phyloP scores from a whole-genome alignment of 2,797 vertebrate genomes.

The Myripristis murdjan region DNA sequence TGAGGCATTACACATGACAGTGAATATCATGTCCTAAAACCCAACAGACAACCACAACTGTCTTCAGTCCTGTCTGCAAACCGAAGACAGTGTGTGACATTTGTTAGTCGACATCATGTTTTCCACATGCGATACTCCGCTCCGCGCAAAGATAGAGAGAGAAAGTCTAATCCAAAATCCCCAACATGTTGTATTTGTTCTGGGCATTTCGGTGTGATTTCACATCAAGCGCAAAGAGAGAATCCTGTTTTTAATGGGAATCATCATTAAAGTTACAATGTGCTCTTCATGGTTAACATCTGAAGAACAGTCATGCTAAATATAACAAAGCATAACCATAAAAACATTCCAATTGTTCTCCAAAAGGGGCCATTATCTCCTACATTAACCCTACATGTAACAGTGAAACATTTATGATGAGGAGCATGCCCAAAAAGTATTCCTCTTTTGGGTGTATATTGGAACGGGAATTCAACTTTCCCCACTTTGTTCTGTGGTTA shows the following conservation, averaged over 20 bases:
- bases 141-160: conserved; percentile 30
- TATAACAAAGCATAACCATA: conserved; percentile 60
- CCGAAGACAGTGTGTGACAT: conserved; percentile 52
- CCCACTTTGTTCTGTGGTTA: conserved; percentile 75
- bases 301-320: conserved; percentile 64
- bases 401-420: conserved; percentile 32
- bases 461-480: conserved; percentile 60
- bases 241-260: conserved; percentile 13
- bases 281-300: conserved; percentile 57
- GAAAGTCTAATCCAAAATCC: conserved; percentile 54
- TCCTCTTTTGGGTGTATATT: conserved; percentile 45
- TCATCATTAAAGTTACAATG: conserved; percentile 54
- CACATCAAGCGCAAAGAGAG: conserved; percentile 48
- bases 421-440: conserved; percentile 8
- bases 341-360: conserved; percentile 59
- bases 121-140: conserved; percentile 63
- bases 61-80: conserved; percentile 37
- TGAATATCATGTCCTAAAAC: conserved; percentile 59
- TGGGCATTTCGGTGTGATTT: conserved; percentile 49
- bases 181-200: conserved; percentile 59
- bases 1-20: conserved; percentile 68
- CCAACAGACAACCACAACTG: conserved; percentile 57
- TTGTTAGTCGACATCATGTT: conserved; percentile 68
- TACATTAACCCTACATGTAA: conserved; percentile 46
- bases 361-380: conserved; percentile 49